Evolutionary conservation across 2,113 vertebrate species (phyloP).

Genomic region (Callithrix jacchus): DNA sequence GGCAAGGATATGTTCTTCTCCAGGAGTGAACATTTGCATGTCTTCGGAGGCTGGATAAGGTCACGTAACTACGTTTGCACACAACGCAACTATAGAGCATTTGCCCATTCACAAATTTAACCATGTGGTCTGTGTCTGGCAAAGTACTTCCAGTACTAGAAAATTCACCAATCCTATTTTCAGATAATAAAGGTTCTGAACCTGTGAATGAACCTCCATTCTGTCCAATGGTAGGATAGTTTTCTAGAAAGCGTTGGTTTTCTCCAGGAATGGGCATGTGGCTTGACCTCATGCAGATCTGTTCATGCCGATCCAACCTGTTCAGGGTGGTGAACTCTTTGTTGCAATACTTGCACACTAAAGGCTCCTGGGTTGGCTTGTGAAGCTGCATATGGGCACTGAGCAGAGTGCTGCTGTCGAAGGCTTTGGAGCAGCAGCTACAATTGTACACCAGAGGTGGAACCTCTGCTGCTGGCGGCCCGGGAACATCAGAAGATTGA

Average conservation of each 20-base stretch:
- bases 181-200: slow-evolving; percentile 75
- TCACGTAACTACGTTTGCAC: slow-evolving; percentile 96
- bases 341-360: slow-evolving; percentile 93
- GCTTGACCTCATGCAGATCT: slow-evolving; percentile 85
- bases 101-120: slow-evolving; percentile 88
- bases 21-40: slow-evolving; percentile 98
- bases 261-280: slow-evolving; percentile 71
- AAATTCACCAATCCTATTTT: slow-evolving; percentile 79
- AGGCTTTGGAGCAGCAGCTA: slow-evolving; percentile 90
- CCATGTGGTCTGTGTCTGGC: slow-evolving; percentile 85
- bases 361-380: slow-evolving; percentile 88
- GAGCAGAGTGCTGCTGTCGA: slow-evolving; percentile 87
- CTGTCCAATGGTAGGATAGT: slow-evolving; percentile 81
- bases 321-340: slow-evolving; percentile 93
- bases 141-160: slow-evolving; percentile 78
- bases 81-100: slow-evolving; percentile 93
- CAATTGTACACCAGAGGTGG: slow-evolving; percentile 87
- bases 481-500: slow-evolving; percentile 72
- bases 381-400: slow-evolving; percentile 90
- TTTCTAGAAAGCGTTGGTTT: slow-evolving; percentile 77
- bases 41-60: slow-evolving; percentile 95
- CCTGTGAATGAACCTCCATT: slow-evolving; percentile 72
- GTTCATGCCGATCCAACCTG: slow-evolving; percentile 92
- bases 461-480: slow-evolving; percentile 71
- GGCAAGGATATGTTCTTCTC: slow-evolving; percentile 97